phyloP scores from a whole-genome alignment of 2,888 invertebrate genomes.

The Sussaba pulchella region DNA sequence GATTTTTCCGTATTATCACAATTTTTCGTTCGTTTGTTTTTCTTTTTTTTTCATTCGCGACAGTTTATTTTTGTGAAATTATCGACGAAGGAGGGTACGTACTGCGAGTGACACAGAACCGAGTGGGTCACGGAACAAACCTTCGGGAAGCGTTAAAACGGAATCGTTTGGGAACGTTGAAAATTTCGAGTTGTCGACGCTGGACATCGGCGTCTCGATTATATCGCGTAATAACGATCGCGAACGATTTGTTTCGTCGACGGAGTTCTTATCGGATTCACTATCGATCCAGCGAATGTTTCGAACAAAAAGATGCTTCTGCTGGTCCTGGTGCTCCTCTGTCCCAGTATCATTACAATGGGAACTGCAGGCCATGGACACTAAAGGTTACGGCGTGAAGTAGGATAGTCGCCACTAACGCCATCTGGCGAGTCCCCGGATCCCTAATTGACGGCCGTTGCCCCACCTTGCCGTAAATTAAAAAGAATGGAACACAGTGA shows the following conservation, averaged over 20 bases:
- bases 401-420: too few species aligned
- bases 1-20: too few species aligned
- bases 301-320: slow-evolving; percentile 54
- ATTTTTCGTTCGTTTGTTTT: background rate
- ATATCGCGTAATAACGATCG: background rate
- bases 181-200: background rate
- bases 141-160: background rate
- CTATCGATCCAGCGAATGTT: slow-evolving; percentile 38
- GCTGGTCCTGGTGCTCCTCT: slow-evolving; percentile 12
- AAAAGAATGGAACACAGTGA: too few species aligned
- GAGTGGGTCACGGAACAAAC: slow-evolving; percentile 1
- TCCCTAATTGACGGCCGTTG: slow-evolving; percentile 44
- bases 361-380: background rate
- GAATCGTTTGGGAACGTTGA: background rate
- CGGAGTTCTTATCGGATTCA: background rate
- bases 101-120: slow-evolving; percentile 7
- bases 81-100: slow-evolving; percentile 37
- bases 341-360: slow-evolving; percentile 32
- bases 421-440: too few species aligned
- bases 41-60: background rate
- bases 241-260: background rate
- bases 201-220: background rate
- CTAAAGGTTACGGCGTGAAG: too few species aligned
- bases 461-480: slow-evolving; percentile 55
- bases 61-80: slow-evolving; percentile 2